Base-by-base conservation (phyloP, 1,140 invertebrate species). In the Lasioglossum baleicum region DNA sequence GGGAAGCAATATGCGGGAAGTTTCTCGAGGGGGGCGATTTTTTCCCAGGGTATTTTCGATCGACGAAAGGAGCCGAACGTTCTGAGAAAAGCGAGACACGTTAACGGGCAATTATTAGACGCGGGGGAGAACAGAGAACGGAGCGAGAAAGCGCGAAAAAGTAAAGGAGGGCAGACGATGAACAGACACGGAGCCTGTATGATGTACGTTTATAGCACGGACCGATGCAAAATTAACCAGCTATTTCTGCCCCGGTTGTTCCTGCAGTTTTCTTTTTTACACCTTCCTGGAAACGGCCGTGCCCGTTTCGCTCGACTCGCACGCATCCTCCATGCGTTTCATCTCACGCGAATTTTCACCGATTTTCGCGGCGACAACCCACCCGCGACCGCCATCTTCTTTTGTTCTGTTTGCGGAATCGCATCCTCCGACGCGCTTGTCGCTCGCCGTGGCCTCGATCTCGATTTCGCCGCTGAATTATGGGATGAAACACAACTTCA, bases 191-290 rank as follows among this genome's bases (percentile, higher is more conserved):
- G 66, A 73, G 72, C 80, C 77, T 84, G 82, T 85, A 86, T 87
- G 88, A 88, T 87, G 84, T 79, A 85, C 84, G 82, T 80, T 88
- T 88, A 89, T 88, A 89, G 84, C 87, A 71, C 73, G 80, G 67
- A 44, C 84, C 70, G 70, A 73, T 74, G 80, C 86, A 88, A 89
- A 89, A 88, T 89, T 89, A 89, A 88, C 86, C 86, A 44, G 61
- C 81, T 89, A 89, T 89, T 89, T 87, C 80, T 78, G 83, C 67
- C n/a, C 51, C 61, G 68, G 63, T 75, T 80, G 83, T 85, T 88
- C 67, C 75, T 84, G 82, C 68, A 75, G 71, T 84, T 83, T 88
- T 87, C 81, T 82, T 84, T 84, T 80, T 82, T 84, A 35, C 70
- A 56, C 58, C 35, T 74, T 79, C 64, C 44, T 68, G 65, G 56